Base-by-base conservation (phyloP, 37 sponge, comb jelly and placozoan species). In the Aplysina aerophoba region DNA sequence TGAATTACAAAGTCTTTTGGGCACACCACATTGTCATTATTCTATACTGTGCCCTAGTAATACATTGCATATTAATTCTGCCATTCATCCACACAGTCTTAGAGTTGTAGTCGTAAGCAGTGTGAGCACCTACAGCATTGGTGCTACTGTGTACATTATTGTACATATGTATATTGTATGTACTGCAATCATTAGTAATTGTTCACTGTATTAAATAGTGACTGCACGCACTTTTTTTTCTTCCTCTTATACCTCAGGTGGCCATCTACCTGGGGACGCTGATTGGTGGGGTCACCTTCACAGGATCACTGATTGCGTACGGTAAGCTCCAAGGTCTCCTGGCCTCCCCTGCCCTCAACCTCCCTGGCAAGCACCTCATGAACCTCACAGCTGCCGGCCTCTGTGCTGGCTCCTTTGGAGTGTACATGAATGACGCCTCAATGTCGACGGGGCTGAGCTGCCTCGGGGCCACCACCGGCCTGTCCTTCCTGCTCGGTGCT, bases 261-360 rank as follows among this genome's bases (percentile, higher is more conserved):
- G 95, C 95, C 38, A 87, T 94, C 37, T 93, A 90, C 90, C 86
- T 97, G 57, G 97, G 97, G 5, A 94, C 95, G 19, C 90, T 73
- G 72, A 97, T 97, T 61, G 97, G 97, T 36, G 97, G 95, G 22
- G 93, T 97, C 53, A 97, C 97, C 56, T 94, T 97, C 44, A 97
- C 97, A 15, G 97, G 97, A 21, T 97, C 97, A 1, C 86, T 97
- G 17, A 79, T 97, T 0, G 97, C 97, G 16, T 97, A 89, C 65
- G 97, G 97, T 0, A 97, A 97, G 73, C 84, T 97, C 24, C 93
- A 97, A 75, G 97, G 97, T 25, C 37, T 85, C 12, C 84, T 96
- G 55, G 77, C 61, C 30, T 97, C 97, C 20, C 88, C 92, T 39
- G 91, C 97, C 14, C 87, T 93, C 27, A 38, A 81, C 28, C 90